Evolutionary conservation across 2,888 invertebrate genomes (phyloP).

Genomic region (Calameuta filiformis): DNA sequence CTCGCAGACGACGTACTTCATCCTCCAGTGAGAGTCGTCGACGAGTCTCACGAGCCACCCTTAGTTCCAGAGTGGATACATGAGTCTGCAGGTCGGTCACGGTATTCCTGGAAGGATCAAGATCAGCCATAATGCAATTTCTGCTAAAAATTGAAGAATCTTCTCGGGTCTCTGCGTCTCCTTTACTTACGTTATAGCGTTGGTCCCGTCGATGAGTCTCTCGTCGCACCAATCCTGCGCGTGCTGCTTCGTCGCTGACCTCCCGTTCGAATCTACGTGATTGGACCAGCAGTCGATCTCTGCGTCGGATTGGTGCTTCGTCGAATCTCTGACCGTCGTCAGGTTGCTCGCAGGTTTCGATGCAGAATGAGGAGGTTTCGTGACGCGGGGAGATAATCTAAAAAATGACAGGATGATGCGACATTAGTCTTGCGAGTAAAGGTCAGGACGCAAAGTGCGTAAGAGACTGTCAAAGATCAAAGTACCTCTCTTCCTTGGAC

Average conservation of each 20-base stretch:
- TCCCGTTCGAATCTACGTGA: constrained; percentile 47
- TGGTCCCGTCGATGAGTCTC: constrained; percentile 48
- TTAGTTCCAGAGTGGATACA: constrained; percentile 71
- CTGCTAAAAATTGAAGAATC: not conserved
- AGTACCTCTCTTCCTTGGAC: constrained; percentile 70
- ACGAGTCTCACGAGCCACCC: constrained; percentile 73
- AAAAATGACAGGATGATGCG: constrained; percentile 2
- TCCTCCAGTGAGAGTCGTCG: constrained; percentile 73
- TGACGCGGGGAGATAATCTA: constrained; percentile 63
- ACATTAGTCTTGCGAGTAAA: not conserved
- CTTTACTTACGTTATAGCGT: constrained; percentile 49
- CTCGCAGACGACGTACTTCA: constrained; percentile 79
- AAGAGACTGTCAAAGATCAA: not conserved
- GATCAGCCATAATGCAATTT: not conserved
- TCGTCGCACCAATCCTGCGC: constrained; percentile 59
- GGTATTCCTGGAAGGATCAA: constrained; percentile 44
- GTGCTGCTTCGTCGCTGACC: constrained; percentile 45
- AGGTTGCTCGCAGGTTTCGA: constrained; percentile 50
- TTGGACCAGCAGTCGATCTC: constrained; percentile 56
- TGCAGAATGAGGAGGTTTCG: constrained; percentile 55
- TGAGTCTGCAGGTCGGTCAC: constrained; percentile 72
- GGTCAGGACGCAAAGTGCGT: not conserved
- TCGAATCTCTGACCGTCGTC: constrained; percentile 47
- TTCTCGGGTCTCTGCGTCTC: not conserved
- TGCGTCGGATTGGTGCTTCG: constrained; percentile 43